Conservation (phyloP, 2,888 invertebrate species). For the Tiphia femorata region DNA sequence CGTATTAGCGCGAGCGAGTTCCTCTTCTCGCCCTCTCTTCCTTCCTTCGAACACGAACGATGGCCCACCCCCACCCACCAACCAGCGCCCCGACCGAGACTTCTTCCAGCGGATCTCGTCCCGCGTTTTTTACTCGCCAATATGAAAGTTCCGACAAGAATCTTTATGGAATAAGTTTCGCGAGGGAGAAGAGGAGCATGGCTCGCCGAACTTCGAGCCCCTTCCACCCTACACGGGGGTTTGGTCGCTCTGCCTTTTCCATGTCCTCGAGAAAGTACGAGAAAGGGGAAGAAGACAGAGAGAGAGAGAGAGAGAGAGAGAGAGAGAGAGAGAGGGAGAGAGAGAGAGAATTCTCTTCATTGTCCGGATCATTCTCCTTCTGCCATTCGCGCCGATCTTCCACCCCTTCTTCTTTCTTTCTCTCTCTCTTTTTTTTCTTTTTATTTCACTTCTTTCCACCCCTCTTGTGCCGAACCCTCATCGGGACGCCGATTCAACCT, state of each 20-base stretch:
- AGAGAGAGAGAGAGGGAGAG: not conserved
- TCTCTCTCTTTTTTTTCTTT: not conserved
- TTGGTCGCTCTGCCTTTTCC: conserved; percentile 22
- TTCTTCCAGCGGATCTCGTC: not conserved
- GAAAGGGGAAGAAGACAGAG: not conserved
- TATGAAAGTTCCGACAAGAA: conserved; percentile 60
- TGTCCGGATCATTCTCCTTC: too few relatives aligned
- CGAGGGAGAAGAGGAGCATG: conserved; percentile 36
- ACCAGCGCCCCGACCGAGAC: too few relatives aligned
- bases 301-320: not conserved
- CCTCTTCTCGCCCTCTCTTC: too few relatives aligned
- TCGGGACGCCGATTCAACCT: too few relatives aligned
- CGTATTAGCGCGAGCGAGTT: conserved; percentile 18
- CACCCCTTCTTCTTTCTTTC: not conserved
- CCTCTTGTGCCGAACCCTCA: not conserved
- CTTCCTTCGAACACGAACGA: too few relatives aligned
- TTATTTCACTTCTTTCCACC: not conserved
- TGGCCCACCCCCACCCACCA: too few relatives aligned
- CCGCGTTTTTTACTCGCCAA: conserved; percentile 54
- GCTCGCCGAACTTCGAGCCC: too few relatives aligned
- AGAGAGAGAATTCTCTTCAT: too few relatives aligned
- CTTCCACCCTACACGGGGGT: too few relatives aligned
- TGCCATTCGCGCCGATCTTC: too few relatives aligned
- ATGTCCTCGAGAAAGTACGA: conserved; percentile 24
- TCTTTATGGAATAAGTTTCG: conserved; percentile 61